Conservation (phyloP, 2,113 vertebrate genomes). For the Ascaphus truei region DNA sequence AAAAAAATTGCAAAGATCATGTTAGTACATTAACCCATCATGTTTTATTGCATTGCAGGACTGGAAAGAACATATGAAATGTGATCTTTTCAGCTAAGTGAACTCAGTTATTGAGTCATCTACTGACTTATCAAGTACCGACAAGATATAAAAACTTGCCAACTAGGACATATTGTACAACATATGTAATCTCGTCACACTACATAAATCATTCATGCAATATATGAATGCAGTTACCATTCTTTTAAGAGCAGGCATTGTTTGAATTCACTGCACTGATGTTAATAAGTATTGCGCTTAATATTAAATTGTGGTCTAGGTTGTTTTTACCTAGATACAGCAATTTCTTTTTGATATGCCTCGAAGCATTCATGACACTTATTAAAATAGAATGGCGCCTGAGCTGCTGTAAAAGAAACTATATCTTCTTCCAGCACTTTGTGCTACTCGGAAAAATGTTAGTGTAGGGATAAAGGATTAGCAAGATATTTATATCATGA, state of each 20-base stretch:
- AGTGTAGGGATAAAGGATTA: slow-evolving; percentile 3
- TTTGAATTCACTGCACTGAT: background rate
- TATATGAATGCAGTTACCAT: background rate
- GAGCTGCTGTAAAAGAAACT: background rate
- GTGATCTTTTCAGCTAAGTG: background rate
- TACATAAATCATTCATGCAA: background rate
- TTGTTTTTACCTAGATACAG: slow-evolving; percentile 30
- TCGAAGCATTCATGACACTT: slow-evolving; percentile 27
- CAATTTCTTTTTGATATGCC: slow-evolving; percentile 34
- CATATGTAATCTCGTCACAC: background rate
- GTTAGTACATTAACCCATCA: too few relatives aligned
- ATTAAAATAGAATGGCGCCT: slow-evolving; percentile 38
- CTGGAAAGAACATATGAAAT: too few relatives aligned
- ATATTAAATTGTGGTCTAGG: background rate
- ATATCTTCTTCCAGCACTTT: slow-evolving; percentile 8
- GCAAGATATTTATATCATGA: background rate
- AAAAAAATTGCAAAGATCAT: too few relatives aligned
- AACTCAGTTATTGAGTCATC: background rate
- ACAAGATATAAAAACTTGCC: background rate
- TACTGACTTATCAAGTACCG: background rate
- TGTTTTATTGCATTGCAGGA: too few relatives aligned
- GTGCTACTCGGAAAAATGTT: slow-evolving; percentile 1
- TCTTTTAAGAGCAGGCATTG: background rate
- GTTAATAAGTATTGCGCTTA: background rate
- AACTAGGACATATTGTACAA: slow-evolving; percentile 5